Evolutionary conservation across 2,797 vertebrate species (phyloP).

Genomic region (Pogoniulus pusillus): DNA sequence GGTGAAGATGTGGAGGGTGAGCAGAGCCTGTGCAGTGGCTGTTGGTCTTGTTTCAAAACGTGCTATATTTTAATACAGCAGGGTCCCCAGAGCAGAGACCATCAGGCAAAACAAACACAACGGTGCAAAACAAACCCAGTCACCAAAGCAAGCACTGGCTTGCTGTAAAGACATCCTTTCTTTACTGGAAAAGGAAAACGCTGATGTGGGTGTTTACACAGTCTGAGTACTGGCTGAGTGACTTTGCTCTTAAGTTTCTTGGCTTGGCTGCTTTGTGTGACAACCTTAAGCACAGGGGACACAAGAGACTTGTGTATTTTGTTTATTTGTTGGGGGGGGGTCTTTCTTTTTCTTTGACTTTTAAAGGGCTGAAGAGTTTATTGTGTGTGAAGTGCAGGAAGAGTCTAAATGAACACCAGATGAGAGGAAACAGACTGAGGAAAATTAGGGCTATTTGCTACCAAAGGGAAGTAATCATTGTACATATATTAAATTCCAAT

Average conservation of each 20-base stretch:
- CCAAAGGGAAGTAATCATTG: constrained; percentile 62
- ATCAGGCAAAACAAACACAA: constrained; percentile 26
- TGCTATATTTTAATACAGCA: not conserved
- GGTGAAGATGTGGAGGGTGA: not conserved
- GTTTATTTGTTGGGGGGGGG: constrained; percentile 35
- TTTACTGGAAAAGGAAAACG: not conserved
- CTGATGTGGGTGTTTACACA: not conserved
- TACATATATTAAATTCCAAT: constrained; percentile 55
- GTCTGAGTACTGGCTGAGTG: not conserved
- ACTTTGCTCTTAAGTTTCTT: not conserved
- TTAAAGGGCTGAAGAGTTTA: constrained; percentile 36
- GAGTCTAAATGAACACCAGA: constrained; percentile 64
- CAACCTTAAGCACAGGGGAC: constrained; percentile 12
- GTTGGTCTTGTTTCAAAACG: not conserved
- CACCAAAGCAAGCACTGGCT: not conserved
- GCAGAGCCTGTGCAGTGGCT: not conserved
- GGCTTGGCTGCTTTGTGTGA: not conserved
- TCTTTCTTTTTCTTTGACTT: constrained; percentile 23
- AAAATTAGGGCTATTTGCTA: constrained; percentile 70
- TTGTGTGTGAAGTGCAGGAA: constrained; percentile 62
- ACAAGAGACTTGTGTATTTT: not conserved
- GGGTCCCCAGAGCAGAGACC: constrained; percentile 1
- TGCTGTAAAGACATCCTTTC: not conserved
- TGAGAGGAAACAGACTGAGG: constrained; percentile 64
- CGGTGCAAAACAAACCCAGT: constrained; percentile 26